Conservation (phyloP, 2,113 vertebrate genomes). For the Caloenas nicobarica region DNA sequence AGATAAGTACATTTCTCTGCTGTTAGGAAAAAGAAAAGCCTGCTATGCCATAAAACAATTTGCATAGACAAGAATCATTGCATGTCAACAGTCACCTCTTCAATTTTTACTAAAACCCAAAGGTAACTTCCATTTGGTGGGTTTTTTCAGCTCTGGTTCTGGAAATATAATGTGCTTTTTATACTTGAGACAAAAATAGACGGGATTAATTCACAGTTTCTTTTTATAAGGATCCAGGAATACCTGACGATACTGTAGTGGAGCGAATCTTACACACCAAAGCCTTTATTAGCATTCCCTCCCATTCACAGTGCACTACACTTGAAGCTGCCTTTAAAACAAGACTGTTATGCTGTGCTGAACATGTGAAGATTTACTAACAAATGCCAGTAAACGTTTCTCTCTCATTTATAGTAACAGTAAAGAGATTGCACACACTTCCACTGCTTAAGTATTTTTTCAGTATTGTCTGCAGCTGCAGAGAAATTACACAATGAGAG, state of each 20-base stretch:
- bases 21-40: background rate
- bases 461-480: background rate
- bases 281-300: background rate
- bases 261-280: background rate
- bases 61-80: background rate
- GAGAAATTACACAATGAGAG: background rate
- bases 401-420: background rate
- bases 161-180: background rate
- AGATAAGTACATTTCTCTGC: background rate
- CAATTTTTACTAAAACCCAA: background rate
- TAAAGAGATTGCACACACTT: constrained; percentile 14
- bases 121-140: background rate
- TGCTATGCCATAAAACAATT: background rate
- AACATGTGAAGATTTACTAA: constrained; percentile 4
- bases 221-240: background rate
- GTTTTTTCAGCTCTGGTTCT: background rate
- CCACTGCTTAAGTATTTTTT: background rate
- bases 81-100: background rate
- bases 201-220: background rate
- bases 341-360: background rate
- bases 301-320: background rate
- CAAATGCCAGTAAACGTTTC: constrained; percentile 1
- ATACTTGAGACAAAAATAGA: background rate
- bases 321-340: background rate
- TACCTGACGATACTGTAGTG: background rate